phyloP scores from a whole-genome alignment of 2,797 vertebrate species.

The Aldrovandia affinis region DNA sequence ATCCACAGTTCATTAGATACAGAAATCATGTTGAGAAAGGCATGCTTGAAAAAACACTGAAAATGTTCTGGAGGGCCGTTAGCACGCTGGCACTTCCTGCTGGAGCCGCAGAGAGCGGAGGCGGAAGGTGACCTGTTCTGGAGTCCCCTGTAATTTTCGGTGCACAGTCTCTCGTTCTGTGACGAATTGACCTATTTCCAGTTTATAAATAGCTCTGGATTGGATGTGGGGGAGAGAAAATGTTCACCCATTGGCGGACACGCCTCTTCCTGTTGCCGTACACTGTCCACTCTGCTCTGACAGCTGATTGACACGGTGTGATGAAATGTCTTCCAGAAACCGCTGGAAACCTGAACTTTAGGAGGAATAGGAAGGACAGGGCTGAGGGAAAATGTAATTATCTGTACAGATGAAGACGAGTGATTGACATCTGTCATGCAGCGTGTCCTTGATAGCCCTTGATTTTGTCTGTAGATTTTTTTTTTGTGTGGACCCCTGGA shows the following conservation, averaged over 20 bases:
- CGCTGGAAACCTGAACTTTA: constrained; percentile 11
- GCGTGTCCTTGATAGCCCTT: not conserved
- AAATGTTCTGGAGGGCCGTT: not conserved
- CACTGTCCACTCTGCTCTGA: not conserved
- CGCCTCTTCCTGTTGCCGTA: not conserved
- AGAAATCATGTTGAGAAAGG: not conserved
- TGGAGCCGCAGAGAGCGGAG: not conserved
- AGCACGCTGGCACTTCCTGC: not conserved
- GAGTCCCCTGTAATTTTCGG: not conserved
- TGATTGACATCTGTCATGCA: not conserved
- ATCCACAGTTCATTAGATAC: not conserved
- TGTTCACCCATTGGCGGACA: not conserved
- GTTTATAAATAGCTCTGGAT: constrained; percentile 10
- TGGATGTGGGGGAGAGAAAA: not conserved
- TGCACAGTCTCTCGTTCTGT: not conserved
- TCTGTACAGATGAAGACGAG: not conserved
- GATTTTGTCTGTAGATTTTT: not conserved
- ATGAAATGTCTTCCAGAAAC: not conserved
- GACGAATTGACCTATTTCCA: constrained; percentile 13
- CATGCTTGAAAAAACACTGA: not conserved
- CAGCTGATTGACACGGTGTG: not conserved
- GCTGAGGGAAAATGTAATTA: not conserved
- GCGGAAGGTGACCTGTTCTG: not conserved
- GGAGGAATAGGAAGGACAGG: not conserved
- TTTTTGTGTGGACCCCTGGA: not conserved